Base-by-base conservation (phyloP, 2,113 vertebrate species). In the Parotia lawesii region DNA sequence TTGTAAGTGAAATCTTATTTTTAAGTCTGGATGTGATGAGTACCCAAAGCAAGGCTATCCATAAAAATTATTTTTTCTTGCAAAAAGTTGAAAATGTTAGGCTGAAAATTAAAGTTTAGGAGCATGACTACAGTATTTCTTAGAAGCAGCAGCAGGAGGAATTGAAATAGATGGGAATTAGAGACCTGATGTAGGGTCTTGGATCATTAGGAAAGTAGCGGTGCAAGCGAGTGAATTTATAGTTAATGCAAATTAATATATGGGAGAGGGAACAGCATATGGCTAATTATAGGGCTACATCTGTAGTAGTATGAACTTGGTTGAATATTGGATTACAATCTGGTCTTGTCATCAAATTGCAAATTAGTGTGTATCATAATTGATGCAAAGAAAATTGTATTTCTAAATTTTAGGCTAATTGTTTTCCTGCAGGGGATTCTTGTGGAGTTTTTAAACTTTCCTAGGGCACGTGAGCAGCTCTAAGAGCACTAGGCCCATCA, bases 211-310 rank as follows among this genome's bases (percentile, higher is more conserved):
- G 80, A 33, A 89, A 57, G 45, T 53, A 71, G 45, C 7, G 5
- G 15, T 45, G 53, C 64, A 72, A 61, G 54, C 5, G 4, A 88
- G 45, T 72, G 51, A 69, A 66, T 80, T 84, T 40, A 57, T 84
- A 57, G 86, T 72, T 84, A 85, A 70, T 92, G n/a, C 74, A 92
- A 54, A 81, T 85, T 84, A 95, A 87, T 91, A 31, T 37, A 89
- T 60, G 54, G 21, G 73, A 89, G 57, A 95, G 71, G n/a, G 53
- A 95, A 24, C 13, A 90, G 31, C 90, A 86, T 93, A 92, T 93
- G 93, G 86, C 84, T 95, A 85, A 91, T 95, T 84, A 65, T 65
- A 92, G 61, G 47, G 81, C 88, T 92, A 60, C 93, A 94, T 95
- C 87, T 95, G 91, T 90, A 61, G 56, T 81, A 77, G 31, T 45